phyloP scores from a whole-genome alignment of 2,888 invertebrate genomes.

The Orchesella flavescens region DNA sequence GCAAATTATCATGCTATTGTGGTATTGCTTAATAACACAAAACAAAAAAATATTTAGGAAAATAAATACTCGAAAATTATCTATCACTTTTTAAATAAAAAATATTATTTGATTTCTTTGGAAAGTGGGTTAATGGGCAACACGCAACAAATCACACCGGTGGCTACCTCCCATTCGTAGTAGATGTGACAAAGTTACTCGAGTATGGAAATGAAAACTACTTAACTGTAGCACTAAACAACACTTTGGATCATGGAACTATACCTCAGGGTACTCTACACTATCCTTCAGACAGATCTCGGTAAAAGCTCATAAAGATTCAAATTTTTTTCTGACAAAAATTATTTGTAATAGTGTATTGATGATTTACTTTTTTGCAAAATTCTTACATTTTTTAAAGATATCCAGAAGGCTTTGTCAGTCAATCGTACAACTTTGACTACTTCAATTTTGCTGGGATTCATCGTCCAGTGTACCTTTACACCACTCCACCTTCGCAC shows the following conservation, averaged over 20 bases:
- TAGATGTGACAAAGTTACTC: constrained; percentile 83
- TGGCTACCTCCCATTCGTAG: constrained; percentile 96
- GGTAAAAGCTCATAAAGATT: too few relatives aligned
- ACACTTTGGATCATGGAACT: constrained; percentile 88
- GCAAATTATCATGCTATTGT: constrained; percentile 94
- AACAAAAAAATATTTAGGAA: too few relatives aligned
- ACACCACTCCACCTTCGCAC: constrained; percentile 91
- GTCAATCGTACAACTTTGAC: constrained; percentile 91
- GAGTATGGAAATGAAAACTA: constrained; percentile 82
- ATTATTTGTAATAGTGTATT: too few relatives aligned
- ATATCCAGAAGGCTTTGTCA: constrained; percentile 79
- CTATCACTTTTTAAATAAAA: too few relatives aligned
- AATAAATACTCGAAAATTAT: too few relatives aligned
- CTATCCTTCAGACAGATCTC: constrained; percentile 62
- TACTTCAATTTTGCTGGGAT: constrained; percentile 99
- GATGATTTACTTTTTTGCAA: too few relatives aligned
- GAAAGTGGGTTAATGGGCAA: constrained; percentile 91
- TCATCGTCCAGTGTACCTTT: constrained; percentile 91
- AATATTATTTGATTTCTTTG: too few relatives aligned
- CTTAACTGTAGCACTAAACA: constrained; percentile 94
- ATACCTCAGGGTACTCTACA: constrained; percentile 86
- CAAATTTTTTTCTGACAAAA: too few relatives aligned
- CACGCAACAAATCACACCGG: constrained; percentile 89
- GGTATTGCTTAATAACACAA: too few relatives aligned
- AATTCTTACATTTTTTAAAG: too few relatives aligned